These are phyloP conservation scores for Rhinolophus sinicus DNA, from an alignment of 2,113 vertebrate species.

Conservation along the genomic window DNA sequence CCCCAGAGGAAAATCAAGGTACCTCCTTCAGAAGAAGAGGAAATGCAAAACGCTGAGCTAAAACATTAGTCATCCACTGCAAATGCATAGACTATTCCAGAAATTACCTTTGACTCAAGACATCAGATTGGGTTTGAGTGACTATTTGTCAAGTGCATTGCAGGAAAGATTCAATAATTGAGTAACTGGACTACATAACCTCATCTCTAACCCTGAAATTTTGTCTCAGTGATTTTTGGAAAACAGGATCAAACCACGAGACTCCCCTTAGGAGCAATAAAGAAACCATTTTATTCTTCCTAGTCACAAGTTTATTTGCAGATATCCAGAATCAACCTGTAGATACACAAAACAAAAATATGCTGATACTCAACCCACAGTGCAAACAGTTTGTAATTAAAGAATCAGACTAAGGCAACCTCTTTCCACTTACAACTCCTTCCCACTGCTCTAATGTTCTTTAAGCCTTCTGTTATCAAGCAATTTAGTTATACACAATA, in stretches of 20 bases:
- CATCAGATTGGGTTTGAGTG: not conserved
- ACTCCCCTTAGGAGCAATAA: constrained; percentile 23
- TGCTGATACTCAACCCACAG: not conserved
- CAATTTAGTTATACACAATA: constrained; percentile 61
- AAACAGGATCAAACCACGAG: constrained; percentile 21
- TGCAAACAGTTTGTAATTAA: constrained; percentile 66
- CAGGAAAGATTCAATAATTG: constrained; percentile 47
- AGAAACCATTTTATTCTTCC: not conserved
- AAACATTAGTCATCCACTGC: not conserved
- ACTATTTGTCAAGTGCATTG: constrained; percentile 34
- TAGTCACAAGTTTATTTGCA: constrained; percentile 39
- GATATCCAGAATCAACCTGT: constrained; percentile 18
- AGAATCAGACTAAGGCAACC: constrained; percentile 36
- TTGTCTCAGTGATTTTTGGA: constrained; percentile 25
- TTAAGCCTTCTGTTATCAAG: constrained; percentile 55
- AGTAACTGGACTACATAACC: not conserved
- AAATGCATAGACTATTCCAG: constrained; percentile 38
- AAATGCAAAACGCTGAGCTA: not conserved
- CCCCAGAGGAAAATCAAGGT: not conserved
- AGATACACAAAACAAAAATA: constrained; percentile 36
- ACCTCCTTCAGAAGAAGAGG: not conserved
- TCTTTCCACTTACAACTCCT: constrained; percentile 58
- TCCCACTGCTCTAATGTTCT: constrained; percentile 23
- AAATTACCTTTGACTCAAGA: constrained; percentile 49
- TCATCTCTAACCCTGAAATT: not conserved